Evolutionary conservation across 2,888 invertebrate genomes (phyloP).

Genomic region (Lasius platythorax): DNA sequence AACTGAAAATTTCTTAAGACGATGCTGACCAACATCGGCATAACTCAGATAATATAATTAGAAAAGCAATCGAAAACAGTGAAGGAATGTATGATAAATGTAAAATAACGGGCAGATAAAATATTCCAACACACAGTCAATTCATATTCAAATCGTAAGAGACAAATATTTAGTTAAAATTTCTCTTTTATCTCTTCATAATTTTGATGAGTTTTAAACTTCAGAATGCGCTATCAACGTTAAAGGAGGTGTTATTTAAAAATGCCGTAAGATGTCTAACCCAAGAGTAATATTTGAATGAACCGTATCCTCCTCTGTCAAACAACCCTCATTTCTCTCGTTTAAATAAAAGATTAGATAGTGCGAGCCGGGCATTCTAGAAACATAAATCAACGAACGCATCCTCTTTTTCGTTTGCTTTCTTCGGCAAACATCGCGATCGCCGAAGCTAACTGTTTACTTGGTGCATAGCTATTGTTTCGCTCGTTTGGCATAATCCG

Average conservation of each 20-base stretch:
- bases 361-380: not conserved
- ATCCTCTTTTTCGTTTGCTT: not conserved
- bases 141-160: not conserved
- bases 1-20: conserved; percentile 32
- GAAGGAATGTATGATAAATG: not conserved
- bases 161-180: not conserved
- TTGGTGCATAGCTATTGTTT: conserved; percentile 14
- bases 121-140: not conserved
- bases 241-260: not conserved
- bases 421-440: conserved; percentile 19
- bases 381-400: conserved; percentile 4
- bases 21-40: not conserved
- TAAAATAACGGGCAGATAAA: not conserved
- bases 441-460: conserved; percentile 24
- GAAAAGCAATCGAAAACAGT: not conserved
- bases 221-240: not conserved
- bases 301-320: not conserved
- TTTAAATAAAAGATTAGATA: conserved; percentile 27
- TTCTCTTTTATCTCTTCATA: not conserved
- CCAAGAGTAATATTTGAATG: not conserved
- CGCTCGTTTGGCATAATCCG: conserved; percentile 4
- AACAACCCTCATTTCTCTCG: conserved; percentile 16
- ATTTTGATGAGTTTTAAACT: not conserved
- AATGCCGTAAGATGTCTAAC: not conserved
- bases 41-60: not conserved